These are phyloP conservation scores for Electrona antarctica DNA, from an alignment of 2,113 vertebrate species.

Conservation along the genomic window DNA sequence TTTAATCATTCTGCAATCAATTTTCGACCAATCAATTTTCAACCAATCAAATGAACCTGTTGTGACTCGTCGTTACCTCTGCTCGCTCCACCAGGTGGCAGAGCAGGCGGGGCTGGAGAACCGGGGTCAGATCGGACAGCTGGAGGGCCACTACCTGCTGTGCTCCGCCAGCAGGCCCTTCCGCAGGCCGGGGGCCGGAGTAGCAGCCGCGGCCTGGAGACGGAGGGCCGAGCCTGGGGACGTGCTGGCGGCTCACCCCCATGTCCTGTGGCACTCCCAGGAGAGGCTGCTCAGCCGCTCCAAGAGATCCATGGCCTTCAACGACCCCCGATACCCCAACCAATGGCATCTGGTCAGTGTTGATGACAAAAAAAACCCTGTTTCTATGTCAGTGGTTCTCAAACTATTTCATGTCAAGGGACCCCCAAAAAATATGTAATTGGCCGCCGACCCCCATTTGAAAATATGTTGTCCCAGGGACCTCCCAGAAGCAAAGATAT, in stretches of 20 bases:
- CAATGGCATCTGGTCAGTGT: conserved; percentile 97
- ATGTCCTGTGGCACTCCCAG: conserved; percentile 90
- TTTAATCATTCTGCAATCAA: no score
- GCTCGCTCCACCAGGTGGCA: conserved; percentile 76
- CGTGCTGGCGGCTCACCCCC: conserved; percentile 80
- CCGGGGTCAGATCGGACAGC: conserved; percentile 90
- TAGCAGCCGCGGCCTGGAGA: not conserved
- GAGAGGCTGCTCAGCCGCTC: conserved; percentile 88
- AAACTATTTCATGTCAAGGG: no score
- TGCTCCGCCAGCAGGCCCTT: conserved; percentile 48
- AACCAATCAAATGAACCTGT: not conserved
- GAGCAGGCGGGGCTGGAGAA: conserved; percentile 84
- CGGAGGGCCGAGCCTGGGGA: conserved; percentile 64
- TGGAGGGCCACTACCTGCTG: conserved; percentile 90
- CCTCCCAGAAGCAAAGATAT: no score
- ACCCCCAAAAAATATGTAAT: no score
- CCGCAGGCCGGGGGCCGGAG: not conserved
- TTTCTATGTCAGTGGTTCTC: not conserved
- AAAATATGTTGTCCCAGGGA: no score
- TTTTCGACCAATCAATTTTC: not conserved
- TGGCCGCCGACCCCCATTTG: no score
- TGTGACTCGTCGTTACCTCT: not conserved
- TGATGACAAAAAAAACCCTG: not conserved
- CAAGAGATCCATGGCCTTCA: conserved; percentile 91
- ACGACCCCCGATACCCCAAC: conserved; percentile 90